Conservation (phyloP, 2,888 invertebrate species). For the Dynastes tityus region DNA sequence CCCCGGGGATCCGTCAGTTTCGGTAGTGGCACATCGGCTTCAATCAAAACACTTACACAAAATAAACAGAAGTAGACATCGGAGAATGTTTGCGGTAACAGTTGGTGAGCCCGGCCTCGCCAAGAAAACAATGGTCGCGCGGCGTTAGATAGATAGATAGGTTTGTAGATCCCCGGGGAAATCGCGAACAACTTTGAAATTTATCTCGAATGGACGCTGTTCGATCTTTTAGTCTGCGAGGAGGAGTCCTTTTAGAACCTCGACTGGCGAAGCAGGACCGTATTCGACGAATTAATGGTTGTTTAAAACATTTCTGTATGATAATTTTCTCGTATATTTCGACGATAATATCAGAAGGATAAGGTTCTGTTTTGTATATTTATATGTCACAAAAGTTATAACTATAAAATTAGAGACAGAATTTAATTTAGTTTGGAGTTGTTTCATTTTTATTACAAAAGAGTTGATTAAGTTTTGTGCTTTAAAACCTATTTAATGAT, state of each 20-base stretch:
- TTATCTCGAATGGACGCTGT: constrained; percentile 47
- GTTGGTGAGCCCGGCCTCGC: constrained; percentile 38
- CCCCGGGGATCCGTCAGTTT: constrained; percentile 3
- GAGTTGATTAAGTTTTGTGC: too few species aligned
- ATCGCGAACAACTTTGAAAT: constrained; percentile 53
- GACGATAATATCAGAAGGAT: background rate
- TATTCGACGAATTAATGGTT: background rate
- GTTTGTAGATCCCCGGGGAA: constrained; percentile 57
- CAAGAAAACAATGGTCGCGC: constrained; percentile 49
- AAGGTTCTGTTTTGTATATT: too few species aligned
- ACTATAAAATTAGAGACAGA: background rate
- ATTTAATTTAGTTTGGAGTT: background rate
- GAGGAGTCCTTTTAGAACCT: background rate
- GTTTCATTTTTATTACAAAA: background rate
- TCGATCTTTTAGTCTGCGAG: constrained; percentile 22
- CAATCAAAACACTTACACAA: constrained; percentile 51
- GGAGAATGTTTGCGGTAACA: constrained; percentile 47
- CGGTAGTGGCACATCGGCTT: constrained; percentile 36
- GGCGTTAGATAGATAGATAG: constrained; percentile 50
- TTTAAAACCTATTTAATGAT: too few species aligned
- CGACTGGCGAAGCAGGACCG: constrained; percentile 1
- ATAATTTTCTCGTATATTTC: background rate
- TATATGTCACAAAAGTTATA: background rate
- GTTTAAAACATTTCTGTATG: background rate
- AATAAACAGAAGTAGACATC: constrained; percentile 44